Conservation (phyloP, 2,797 vertebrate species). For the Vireo griseus region DNA sequence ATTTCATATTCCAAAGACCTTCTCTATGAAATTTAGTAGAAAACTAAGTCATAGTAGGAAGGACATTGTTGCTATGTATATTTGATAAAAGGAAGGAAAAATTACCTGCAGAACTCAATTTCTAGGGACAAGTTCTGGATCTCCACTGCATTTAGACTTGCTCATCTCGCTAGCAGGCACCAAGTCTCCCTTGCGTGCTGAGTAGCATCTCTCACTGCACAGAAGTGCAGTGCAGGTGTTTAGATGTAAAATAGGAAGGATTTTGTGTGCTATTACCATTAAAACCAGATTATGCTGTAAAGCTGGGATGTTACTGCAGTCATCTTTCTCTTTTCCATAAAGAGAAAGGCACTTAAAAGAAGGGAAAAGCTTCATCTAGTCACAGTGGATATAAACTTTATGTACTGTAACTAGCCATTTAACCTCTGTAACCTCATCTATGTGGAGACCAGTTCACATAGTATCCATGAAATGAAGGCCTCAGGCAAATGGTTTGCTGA, state of each 20-base stretch:
- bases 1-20: not conserved
- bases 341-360: not conserved
- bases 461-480: slow-evolving; percentile 36
- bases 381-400: slow-evolving; percentile 65
- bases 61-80: not conserved
- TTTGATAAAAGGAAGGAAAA: not conserved
- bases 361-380: not conserved
- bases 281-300: not conserved
- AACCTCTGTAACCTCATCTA: slow-evolving; percentile 49
- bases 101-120: not conserved
- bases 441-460: slow-evolving; percentile 34
- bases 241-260: not conserved
- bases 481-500: not conserved
- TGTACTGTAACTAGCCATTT: slow-evolving; percentile 57
- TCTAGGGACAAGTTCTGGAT: not conserved
- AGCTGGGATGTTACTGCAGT: not conserved
- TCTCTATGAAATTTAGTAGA: not conserved
- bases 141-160: not conserved
- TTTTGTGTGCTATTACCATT: not conserved
- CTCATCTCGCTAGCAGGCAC: not conserved
- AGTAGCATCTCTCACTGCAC: not conserved
- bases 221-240: not conserved
- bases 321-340: not conserved
- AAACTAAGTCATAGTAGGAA: not conserved
- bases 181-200: rapidly evolving